phyloP scores from a whole-genome alignment of 2,113 vertebrate genomes.

The Ammospiza caudacuta region DNA sequence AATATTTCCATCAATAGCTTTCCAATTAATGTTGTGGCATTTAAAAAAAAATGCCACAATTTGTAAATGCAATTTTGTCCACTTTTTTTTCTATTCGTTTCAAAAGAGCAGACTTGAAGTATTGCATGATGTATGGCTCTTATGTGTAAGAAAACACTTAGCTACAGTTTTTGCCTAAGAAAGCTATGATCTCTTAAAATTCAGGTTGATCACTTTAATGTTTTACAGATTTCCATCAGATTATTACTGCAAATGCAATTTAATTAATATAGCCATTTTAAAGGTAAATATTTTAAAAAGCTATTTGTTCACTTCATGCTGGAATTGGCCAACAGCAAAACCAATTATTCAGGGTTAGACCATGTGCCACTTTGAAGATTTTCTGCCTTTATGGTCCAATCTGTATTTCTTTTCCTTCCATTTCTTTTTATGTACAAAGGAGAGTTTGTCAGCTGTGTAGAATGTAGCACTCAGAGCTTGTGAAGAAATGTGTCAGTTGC shows the following conservation, averaged over 20 bases:
- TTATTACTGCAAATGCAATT: neutral
- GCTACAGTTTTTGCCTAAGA: too few relatives aligned
- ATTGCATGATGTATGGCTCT: neutral
- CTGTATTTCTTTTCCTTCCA: rapidly evolving
- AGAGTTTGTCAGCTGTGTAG: neutral
- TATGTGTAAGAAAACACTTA: neutral
- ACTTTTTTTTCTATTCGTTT: neutral
- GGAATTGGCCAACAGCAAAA: neutral
- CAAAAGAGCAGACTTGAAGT: neutral
- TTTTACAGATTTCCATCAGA: neutral
- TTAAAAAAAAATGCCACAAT: neutral
- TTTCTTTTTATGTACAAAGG: neutral
- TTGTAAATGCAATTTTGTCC: neutral
- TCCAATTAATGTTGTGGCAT: neutral
- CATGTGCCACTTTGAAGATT: neutral
- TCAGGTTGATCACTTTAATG: neutral
- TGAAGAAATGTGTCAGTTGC: neutral
- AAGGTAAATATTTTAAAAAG: neutral
- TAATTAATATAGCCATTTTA: neutral
- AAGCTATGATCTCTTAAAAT: neutral
- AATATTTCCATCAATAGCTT: neutral
- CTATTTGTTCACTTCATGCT: neutral
- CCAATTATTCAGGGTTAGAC: neutral
- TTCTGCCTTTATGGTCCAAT: neutral
- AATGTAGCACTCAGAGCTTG: neutral